Evolutionary conservation across 2,888 invertebrate genomes (phyloP).

Genomic region (Schizaphis graminum): DNA sequence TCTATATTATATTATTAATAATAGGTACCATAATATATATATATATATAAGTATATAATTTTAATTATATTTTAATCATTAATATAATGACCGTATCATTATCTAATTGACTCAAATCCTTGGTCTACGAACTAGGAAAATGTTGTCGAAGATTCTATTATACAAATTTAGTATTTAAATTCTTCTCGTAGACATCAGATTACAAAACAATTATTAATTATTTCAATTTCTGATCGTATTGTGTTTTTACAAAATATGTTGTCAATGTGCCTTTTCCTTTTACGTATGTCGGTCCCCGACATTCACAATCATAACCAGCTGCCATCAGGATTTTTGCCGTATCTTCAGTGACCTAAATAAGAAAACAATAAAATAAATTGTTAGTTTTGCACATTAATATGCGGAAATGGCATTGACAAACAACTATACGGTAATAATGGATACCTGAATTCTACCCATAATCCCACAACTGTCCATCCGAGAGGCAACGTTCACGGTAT

Average conservation of each 20-base stretch:
- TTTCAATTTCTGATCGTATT: constrained; percentile 74
- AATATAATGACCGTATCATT: background rate
- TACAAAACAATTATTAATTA: background rate
- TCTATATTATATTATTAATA: background rate
- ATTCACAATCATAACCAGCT: constrained; percentile 89
- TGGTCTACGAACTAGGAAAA: background rate
- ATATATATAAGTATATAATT: background rate
- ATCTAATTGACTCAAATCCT: background rate
- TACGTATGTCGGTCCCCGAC: constrained; percentile 91
- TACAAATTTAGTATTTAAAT: background rate
- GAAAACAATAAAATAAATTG: background rate
- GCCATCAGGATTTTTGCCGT: constrained; percentile 87
- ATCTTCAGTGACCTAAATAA: constrained; percentile 80
- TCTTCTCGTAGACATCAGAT: background rate
- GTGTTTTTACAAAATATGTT: constrained; percentile 93
- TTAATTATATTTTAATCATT: background rate
- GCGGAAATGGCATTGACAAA: background rate
- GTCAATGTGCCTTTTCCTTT: constrained; percentile 94
- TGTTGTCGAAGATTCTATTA: background rate
- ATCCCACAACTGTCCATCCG: constrained; percentile 97
- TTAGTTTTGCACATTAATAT: background rate
- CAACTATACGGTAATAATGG: background rate
- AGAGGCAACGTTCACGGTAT: constrained; percentile 97
- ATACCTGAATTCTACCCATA: constrained; percentile 86
- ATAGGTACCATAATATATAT: background rate